These are phyloP conservation scores for Hypanus sabinus DNA, from an alignment of 2,113 vertebrate species.

Conservation along the genomic window DNA sequence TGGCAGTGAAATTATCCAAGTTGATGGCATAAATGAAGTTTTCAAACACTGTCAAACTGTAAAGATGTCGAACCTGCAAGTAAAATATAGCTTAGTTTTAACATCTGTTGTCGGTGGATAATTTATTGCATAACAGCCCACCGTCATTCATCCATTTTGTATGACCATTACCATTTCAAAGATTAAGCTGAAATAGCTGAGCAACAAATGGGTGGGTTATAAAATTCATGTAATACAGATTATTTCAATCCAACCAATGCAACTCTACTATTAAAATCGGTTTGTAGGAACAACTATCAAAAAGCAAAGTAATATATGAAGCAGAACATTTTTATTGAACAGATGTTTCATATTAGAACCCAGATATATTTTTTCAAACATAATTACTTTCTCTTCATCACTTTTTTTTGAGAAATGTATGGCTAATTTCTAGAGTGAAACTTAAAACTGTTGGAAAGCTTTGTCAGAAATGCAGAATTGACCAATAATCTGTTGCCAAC, in stretches of 20 bases:
- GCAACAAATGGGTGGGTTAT: neutral
- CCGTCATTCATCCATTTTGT: neutral
- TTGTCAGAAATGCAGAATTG: neutral
- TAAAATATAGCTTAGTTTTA: constrained; percentile 31
- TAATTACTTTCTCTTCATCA: neutral
- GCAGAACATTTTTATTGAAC: neutral
- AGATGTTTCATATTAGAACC: neutral
- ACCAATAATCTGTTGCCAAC: neutral
- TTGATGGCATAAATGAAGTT: constrained; percentile 79
- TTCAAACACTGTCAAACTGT: constrained; percentile 84
- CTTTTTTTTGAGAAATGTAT: neutral
- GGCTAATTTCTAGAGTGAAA: too few species aligned
- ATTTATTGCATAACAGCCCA: neutral
- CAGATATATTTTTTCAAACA: neutral
- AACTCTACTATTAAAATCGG: neutral
- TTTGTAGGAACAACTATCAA: neutral
- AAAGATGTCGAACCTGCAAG: constrained; percentile 76
- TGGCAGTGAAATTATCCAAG: constrained; percentile 58
- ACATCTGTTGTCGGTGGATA: neutral
- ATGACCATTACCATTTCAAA: neutral
- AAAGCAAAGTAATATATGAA: neutral
- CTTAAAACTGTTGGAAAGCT: neutral
- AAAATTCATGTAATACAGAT: neutral
- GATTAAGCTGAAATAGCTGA: neutral
- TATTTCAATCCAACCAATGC: neutral